Evolutionary conservation across 2,797 vertebrate genomes (phyloP).

Genomic region (Anomalospiza imberbis): DNA sequence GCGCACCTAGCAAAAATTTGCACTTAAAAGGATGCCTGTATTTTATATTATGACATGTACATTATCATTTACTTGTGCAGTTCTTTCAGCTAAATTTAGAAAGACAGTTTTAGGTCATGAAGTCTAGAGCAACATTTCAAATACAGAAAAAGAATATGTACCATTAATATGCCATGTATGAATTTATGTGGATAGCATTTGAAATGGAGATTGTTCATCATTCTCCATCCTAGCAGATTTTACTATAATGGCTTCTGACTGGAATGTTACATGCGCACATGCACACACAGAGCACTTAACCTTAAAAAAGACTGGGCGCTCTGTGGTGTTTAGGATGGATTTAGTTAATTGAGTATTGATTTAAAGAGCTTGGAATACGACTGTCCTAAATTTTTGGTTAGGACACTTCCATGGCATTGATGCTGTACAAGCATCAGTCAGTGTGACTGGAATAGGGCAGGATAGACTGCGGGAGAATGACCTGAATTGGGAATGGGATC

Average conservation of each 20-base stretch:
- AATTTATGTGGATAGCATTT: neutral
- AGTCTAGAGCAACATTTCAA: constrained; percentile 20
- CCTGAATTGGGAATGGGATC: neutral
- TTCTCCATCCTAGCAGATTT: neutral
- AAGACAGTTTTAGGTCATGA: constrained; percentile 58
- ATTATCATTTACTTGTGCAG: neutral
- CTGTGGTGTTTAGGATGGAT: neutral
- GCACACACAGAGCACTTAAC: neutral
- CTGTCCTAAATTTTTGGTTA: neutral
- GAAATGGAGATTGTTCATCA: neutral
- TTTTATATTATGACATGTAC: neutral
- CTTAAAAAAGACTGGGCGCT: neutral
- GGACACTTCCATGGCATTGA: fast-evolving
- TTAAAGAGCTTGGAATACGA: neutral
- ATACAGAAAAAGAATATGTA: neutral
- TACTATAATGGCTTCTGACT: neutral
- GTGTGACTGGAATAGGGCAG: neutral
- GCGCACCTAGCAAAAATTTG: constrained; percentile 9
- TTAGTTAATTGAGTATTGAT: neutral
- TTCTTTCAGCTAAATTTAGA: constrained; percentile 49
- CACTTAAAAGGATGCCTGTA: constrained; percentile 29
- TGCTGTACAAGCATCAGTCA: neutral
- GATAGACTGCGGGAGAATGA: neutral
- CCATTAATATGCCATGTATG: neutral
- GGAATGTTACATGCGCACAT: neutral